A percentile compares a stretch with the other conserved stretches of the same genome.
These are phyloP conservation scores for Brotula barbata DNA, from an alignment of 2,797 vertebrate species.

Conservation along the genomic window DNA sequence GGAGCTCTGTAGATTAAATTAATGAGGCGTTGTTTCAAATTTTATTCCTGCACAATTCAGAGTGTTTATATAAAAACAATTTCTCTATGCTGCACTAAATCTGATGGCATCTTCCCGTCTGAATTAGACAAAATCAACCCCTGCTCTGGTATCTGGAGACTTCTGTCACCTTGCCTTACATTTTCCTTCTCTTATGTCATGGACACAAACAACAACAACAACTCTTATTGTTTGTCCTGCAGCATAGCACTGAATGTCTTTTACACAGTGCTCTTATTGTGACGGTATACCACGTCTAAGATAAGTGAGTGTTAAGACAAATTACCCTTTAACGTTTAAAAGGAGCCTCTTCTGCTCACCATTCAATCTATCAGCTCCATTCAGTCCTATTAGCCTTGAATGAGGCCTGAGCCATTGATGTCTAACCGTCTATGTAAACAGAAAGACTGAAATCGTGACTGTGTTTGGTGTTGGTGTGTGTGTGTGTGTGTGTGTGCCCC, in stretches of 20 bases:
- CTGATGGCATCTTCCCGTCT: too few species aligned
- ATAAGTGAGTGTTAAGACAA: conserved; percentile 21
- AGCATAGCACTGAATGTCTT: conserved; percentile 1
- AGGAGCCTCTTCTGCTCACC: conserved; percentile 16
- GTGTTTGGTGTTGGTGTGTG: conserved; percentile 25
- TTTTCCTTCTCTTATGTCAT: neutral
- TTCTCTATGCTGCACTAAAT: too few species aligned
- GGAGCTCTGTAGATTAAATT: too few species aligned
- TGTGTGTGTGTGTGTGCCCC: conserved; percentile 29
- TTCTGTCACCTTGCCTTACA: neutral
- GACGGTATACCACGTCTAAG: conserved; percentile 9
- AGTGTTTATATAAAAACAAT: too few species aligned
- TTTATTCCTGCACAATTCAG: too few species aligned
- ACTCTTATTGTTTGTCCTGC: conserved; percentile 15
- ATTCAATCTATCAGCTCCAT: conserved; percentile 40
- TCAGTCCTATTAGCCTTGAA: conserved; percentile 39
- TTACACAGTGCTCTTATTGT: conserved; percentile 14
- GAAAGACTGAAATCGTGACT: conserved; percentile 3
- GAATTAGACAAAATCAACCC: too few species aligned
- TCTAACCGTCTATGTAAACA: conserved; percentile 44
- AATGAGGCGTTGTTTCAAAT: too few species aligned
- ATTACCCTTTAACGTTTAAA: conserved; percentile 36
- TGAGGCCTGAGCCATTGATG: conserved; percentile 51
- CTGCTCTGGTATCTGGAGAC: neutral
- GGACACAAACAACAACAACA: neutral